Conservation (phyloP, 2,888 invertebrate species). For the Protodeltote pygarga region DNA sequence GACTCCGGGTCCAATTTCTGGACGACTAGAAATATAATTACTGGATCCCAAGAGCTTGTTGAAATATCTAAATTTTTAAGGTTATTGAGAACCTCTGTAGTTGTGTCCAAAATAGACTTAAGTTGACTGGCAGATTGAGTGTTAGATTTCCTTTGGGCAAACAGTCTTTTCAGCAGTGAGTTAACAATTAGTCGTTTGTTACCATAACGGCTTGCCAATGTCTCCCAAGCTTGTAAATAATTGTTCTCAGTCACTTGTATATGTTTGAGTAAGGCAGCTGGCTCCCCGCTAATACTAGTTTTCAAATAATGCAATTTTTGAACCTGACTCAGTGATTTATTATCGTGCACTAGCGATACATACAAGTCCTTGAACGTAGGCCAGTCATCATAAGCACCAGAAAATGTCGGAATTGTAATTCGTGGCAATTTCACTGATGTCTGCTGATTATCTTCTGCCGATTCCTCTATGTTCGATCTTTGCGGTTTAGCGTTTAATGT, state of each 20-base stretch:
- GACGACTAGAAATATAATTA: slow-evolving; percentile 39
- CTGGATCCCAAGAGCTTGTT: slow-evolving; percentile 19
- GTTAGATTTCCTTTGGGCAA: slow-evolving; percentile 2
- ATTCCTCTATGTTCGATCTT: too few relatives aligned
- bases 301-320: slow-evolving; percentile 18
- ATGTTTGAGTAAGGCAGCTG: slow-evolving; percentile 2
- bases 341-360: slow-evolving; percentile 4
- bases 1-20: slow-evolving; percentile 46
- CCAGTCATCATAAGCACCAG: slow-evolving; percentile 5
- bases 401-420: slow-evolving; percentile 4
- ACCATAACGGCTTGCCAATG: not conserved
- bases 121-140: slow-evolving; percentile 6
- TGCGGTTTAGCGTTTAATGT: too few relatives aligned
- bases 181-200: slow-evolving; percentile 10
- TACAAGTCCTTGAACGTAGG: slow-evolving; percentile 10
- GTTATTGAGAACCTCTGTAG: slow-evolving; percentile 1
- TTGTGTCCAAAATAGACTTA: slow-evolving; percentile 7
- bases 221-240: slow-evolving; percentile 5
- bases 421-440: slow-evolving; percentile 1
- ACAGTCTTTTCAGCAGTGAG: not conserved
- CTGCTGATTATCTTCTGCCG: too few relatives aligned
- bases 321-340: slow-evolving; percentile 4
- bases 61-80: slow-evolving; percentile 3
- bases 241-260: slow-evolving; percentile 4
- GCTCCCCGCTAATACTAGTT: slow-evolving; percentile 4